phyloP scores from a whole-genome alignment of 1,140 invertebrate genomes.

The Leptonema lineaticorne region DNA sequence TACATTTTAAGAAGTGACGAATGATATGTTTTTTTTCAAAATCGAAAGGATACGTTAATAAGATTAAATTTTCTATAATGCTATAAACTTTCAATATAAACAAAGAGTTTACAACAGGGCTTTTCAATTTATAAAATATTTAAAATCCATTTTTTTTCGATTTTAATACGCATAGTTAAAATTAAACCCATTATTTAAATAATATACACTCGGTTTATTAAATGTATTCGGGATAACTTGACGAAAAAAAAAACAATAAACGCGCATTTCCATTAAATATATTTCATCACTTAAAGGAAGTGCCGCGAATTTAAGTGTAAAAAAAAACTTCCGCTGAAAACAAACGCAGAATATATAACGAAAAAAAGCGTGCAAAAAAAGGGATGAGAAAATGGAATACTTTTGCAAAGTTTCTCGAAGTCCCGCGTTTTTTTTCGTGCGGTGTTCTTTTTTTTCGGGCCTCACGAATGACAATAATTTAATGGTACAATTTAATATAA shows the following conservation, averaged over 20 bases:
- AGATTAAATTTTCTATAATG: too few species aligned
- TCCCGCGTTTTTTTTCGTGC: neutral
- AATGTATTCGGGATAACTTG: too few species aligned
- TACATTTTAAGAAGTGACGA: slow-evolving; percentile 34
- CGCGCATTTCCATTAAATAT: neutral
- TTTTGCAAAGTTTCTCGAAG: neutral
- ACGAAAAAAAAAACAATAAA: neutral
- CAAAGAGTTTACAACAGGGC: too few species aligned
- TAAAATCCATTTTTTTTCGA: too few species aligned
- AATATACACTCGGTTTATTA: too few species aligned
- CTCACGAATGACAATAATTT: slow-evolving; percentile 32
- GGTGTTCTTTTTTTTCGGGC: slow-evolving; percentile 6
- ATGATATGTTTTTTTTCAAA: slow-evolving; percentile 34
- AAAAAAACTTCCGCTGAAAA: too few species aligned
- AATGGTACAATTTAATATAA: slow-evolving; percentile 29
- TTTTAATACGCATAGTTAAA: too few species aligned
- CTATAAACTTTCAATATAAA: too few species aligned
- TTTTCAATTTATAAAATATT: too few species aligned
- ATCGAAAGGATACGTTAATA: too few species aligned
- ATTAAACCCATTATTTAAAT: too few species aligned
- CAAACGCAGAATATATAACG: neutral
- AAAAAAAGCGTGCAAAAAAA: neutral
- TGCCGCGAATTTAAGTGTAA: too few species aligned
- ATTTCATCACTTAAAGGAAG: neutral
- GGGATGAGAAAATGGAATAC: neutral